Evolutionary conservation across 2,797 vertebrate genomes (phyloP).

Genomic region (Gymnothorax reevesii): DNA sequence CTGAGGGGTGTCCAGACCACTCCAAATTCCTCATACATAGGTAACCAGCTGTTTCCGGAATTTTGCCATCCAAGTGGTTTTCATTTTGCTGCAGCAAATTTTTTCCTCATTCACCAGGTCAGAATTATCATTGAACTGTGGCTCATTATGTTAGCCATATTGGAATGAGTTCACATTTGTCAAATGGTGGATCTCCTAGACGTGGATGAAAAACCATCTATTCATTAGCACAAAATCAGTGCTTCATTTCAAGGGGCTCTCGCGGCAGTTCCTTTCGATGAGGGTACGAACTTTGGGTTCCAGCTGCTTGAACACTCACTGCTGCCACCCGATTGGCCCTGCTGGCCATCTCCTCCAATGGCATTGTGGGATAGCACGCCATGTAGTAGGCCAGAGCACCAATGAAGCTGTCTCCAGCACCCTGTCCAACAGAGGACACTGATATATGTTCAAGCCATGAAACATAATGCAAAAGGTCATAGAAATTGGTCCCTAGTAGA

Average conservation of each 20-base stretch:
- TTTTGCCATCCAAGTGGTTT: too few relatives aligned
- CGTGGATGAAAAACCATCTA: too few relatives aligned
- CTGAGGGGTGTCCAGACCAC: background rate
- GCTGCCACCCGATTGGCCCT: constrained; percentile 84
- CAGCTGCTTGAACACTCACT: constrained; percentile 80
- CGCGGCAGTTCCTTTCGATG: constrained; percentile 77
- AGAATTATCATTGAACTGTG: too few relatives aligned
- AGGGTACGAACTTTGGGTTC: constrained; percentile 91
- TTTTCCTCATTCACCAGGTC: too few relatives aligned
- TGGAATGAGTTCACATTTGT: too few relatives aligned
- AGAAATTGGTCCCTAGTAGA: too few relatives aligned
- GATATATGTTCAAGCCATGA: constrained; percentile 15
- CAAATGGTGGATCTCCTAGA: too few relatives aligned
- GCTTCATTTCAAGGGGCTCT: constrained; percentile 72
- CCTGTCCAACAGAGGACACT: constrained; percentile 67
- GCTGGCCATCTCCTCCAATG: constrained; percentile 86
- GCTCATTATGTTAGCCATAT: too few relatives aligned
- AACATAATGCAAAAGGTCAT: background rate
- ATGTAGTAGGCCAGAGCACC: constrained; percentile 92
- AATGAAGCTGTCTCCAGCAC: constrained; percentile 96
- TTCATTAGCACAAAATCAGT: background rate
- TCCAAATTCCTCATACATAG: background rate
- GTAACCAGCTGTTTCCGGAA: too few relatives aligned
- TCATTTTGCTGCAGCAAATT: too few relatives aligned
- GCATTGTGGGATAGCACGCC: constrained; percentile 79